These are phyloP conservation scores for Lampris incognitus DNA, from an alignment of 2,113 vertebrate genomes.

Conservation along the genomic window DNA sequence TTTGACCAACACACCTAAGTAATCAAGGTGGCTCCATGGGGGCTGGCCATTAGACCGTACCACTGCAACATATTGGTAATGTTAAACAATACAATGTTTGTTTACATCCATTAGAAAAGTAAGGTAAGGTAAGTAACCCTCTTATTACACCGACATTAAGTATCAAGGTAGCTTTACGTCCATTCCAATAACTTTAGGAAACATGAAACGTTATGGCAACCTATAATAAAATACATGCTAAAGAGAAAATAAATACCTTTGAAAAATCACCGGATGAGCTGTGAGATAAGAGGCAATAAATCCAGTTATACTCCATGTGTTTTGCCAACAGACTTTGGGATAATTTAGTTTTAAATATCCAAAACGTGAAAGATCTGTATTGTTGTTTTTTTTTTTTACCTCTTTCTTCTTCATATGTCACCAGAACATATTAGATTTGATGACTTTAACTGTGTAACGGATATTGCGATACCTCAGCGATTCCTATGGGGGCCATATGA, in stretches of 20 bases:
- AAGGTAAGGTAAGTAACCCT: background rate
- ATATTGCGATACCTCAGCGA: too few species aligned
- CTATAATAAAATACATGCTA: background rate
- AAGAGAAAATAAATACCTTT: background rate
- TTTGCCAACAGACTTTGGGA: too few species aligned
- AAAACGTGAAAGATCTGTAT: too few species aligned
- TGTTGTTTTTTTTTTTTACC: too few species aligned
- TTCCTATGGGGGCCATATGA: too few species aligned
- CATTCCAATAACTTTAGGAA: background rate
- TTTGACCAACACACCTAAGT: constrained; percentile 26
- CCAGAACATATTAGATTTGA: too few species aligned
- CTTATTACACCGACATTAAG: too few species aligned
- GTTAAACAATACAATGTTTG: constrained; percentile 23
- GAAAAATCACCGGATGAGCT: background rate
- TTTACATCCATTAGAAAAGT: constrained; percentile 18
- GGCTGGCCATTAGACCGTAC: background rate
- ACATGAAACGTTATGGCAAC: background rate
- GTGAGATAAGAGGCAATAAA: background rate
- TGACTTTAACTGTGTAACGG: too few species aligned
- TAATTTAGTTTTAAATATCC: too few species aligned
- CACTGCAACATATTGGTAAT: constrained; percentile 16
- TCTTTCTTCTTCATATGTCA: too few species aligned
- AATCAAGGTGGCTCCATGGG: constrained; percentile 30
- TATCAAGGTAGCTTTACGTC: too few species aligned
- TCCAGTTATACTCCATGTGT: too few species aligned